A percentile compares a stretch with the other conserved stretches of the same genome.
phyloP scores from a whole-genome alignment of 64 coral and sea anemone species.

The Porites australiensis region DNA sequence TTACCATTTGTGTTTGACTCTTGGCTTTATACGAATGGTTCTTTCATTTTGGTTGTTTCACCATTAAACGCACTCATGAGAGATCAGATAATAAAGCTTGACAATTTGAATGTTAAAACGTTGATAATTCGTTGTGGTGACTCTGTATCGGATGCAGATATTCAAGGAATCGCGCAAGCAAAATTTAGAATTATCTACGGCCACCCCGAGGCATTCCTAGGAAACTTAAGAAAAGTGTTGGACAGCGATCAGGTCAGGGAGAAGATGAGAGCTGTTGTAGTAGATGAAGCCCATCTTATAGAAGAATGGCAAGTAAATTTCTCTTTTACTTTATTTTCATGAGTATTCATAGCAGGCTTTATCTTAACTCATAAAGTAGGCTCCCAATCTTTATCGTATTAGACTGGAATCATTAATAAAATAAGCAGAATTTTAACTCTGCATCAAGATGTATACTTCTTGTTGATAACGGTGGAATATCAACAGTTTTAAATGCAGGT shows the following conservation, averaged over 20 bases:
- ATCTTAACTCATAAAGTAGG: too few relatives aligned
- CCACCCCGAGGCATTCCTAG: conserved; percentile 33
- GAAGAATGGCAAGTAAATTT: too few relatives aligned
- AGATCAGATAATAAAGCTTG: conserved; percentile 6
- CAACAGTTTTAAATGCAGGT: too few relatives aligned
- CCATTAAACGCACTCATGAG: background rate
- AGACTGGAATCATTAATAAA: too few relatives aligned
- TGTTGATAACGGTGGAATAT: too few relatives aligned
- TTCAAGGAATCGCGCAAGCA: conserved; percentile 18
- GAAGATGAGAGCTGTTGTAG: too few relatives aligned
- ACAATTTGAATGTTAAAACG: conserved; percentile 28
- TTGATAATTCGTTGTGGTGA: conserved; percentile 37
- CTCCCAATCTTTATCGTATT: too few relatives aligned
- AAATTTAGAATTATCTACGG: conserved; percentile 35
- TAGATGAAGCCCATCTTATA: too few relatives aligned
- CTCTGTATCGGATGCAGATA: background rate
- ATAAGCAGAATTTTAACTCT: too few relatives aligned
- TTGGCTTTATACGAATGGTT: background rate
- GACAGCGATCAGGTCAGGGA: background rate
- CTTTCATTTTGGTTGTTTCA: conserved; percentile 7
- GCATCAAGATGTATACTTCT: too few relatives aligned
- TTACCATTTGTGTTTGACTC: conserved; percentile 45
- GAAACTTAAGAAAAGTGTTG: conserved; percentile 1
- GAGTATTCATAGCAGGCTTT: too few relatives aligned
- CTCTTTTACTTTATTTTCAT: too few relatives aligned